A percentile compares a stretch with the other conserved stretches of the same genome.
These are phyloP conservation scores for Ancistrus triradiatus DNA, from an alignment of 2,113 vertebrate species.

Conservation along the genomic window DNA sequence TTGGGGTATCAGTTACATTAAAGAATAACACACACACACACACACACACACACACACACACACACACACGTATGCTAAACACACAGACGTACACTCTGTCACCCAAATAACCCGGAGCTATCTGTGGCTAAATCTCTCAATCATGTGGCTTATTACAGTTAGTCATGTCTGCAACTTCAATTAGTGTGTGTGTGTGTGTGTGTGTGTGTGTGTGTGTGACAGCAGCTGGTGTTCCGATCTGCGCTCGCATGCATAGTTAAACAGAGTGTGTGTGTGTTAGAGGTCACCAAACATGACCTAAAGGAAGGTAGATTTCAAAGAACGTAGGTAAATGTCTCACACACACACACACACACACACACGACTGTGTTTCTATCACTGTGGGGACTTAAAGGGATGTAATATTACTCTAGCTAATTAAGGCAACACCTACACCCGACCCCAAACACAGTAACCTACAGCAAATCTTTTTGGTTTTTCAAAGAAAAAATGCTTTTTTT, in stretches of 20 bases:
- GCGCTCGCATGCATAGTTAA: not conserved
- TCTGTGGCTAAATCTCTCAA: constrained; percentile 32
- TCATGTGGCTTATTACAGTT: constrained; percentile 38
- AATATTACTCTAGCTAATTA: too few relatives aligned
- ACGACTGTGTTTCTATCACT: too few relatives aligned
- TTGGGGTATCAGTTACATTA: constrained; percentile 39
- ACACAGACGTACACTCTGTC: too few relatives aligned
- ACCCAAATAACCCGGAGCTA: constrained; percentile 39
- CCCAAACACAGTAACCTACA: too few relatives aligned
- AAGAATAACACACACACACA: constrained; percentile 38
- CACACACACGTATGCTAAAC: too few relatives aligned
- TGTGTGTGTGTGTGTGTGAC: constrained; percentile 18
- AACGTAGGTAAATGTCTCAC: constrained; percentile 20
- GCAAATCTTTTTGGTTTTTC: too few relatives aligned
- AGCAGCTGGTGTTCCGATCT: constrained; percentile 24
- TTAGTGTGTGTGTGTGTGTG: constrained; percentile 28
- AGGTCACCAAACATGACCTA: constrained; percentile 14
- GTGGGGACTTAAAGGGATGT: too few relatives aligned
- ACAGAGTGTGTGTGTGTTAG: constrained; percentile 12
- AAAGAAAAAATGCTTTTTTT: too few relatives aligned
- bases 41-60: constrained; percentile 35
- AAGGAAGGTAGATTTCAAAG: constrained; percentile 1
- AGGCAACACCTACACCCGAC: constrained; percentile 25
- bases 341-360: constrained; percentile 34
- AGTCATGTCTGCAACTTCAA: constrained; percentile 34